Base-by-base conservation (phyloP, 2,797 vertebrate genomes). In the Sandelia bainsii region DNA sequence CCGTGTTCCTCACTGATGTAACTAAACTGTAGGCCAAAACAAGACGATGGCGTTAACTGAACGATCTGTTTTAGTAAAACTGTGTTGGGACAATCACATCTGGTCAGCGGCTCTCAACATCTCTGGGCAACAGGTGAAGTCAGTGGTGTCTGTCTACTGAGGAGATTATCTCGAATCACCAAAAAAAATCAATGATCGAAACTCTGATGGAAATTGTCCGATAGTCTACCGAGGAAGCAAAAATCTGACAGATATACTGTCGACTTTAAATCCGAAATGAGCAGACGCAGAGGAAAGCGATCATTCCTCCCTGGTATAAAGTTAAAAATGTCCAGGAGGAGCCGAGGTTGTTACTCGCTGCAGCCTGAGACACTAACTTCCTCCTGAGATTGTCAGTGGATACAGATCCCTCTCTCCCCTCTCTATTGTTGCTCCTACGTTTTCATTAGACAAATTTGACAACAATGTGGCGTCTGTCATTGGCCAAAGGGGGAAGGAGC, bases 371-470 rank as follows among this genome's bases (percentile, higher is more conserved):
- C 94, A 94, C 94, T 95, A 93, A 94, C 94, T 94, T 94, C 92
- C 92, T 94, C 91, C 77, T 86, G 94, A 95, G 94, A 96, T 91
- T 84, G 93, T 92, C 92, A 93, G 93, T 95, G 87, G 94, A 94
- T 94, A 95, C 96, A 96, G 94, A 95, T 91, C 91, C 58, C 85
- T 77, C 91, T 94, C 94, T 80, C 87, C 93, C 92, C 74, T 94
- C 95, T 96, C 96, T 96, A 97, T 98, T 97, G 97, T 97, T 96
- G 96, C 96, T 93, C 92, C 94, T 94, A 93, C 96, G 95, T 96
- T 97, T 96, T 97, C 97, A 97, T 97, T 98, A 98, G 96, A 96
- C 96, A 95, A 96, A 96, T 96, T 96, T 95, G 95, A 97, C 96
- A 98, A 98, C 97, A 99, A 98, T 98, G 97, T 97, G 96, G 95